Evolutionary conservation across 2,113 vertebrate species (phyloP), one percentile per base, ranked within the genome.

Genomic region (Pseudonaja textilis): DNA sequence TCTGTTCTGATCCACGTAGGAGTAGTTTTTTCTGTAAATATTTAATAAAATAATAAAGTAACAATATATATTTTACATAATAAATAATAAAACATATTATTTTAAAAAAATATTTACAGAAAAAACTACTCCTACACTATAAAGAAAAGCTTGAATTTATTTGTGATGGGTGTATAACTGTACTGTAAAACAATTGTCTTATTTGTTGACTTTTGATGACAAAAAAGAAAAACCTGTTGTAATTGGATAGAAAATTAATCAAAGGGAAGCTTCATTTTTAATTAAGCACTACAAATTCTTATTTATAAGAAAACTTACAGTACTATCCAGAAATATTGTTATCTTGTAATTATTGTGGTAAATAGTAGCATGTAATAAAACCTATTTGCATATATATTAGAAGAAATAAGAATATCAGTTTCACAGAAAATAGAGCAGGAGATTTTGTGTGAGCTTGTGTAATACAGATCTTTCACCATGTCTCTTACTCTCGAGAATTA

Each of bases 291-390:
- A 1, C 25, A 22, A 5, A 14, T 90, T 12, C 7, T 85, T 74
- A 29, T 39, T 95, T 89, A 92, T 54, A 69, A 87, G 91, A 12
- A 94, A 93, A 85, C 34, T 87, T 59, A 85, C n/a, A 34, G 42
- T 85, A 93, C 89, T 1, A 0, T 92, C 94, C 94, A 94, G 92
- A 96, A 95, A 95, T 86, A 94, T 90, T 95, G 95, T 94, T 94
- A 96, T 59, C 95, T 95, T 87, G 93, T 95, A 95, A 93, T 57
- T 45, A 52, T 8, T 92, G n/a, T 61, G 22, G 86, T 74, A 92
- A 91, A 61, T 9, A 56, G 23, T 57, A 52, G 54, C 54, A 91
- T 91, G 23, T 50, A 42, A 10, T 52, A 74, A 90, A 90, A n/a
- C 18, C 47, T 74, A 25, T 90, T 90, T 39, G 20, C 5, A 47